Percentiles rank a stretch among this genome's conserved stretches.
phyloP scores from a whole-genome alignment of 2,113 vertebrate species.

The Desmodus rotundus region DNA sequence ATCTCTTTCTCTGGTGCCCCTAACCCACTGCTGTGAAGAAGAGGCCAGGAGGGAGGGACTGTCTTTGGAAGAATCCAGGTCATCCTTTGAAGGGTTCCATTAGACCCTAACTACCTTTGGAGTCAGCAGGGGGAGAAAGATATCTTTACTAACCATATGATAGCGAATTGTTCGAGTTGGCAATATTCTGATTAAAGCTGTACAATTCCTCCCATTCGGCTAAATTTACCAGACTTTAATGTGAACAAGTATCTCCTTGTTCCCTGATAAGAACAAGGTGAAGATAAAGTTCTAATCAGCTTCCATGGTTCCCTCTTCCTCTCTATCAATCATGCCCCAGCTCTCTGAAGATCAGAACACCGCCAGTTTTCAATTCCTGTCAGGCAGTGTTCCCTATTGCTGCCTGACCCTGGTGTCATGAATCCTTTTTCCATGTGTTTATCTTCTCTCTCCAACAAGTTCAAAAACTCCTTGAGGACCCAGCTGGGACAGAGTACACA shows the following conservation, averaged over 20 bases:
- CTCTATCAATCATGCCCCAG: conserved; percentile 17
- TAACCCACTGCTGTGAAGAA: background rate
- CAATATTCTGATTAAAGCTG: conserved; percentile 46
- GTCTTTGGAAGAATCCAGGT: conserved; percentile 1
- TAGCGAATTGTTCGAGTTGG: background rate
- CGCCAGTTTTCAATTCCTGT: background rate
- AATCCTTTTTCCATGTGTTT: background rate
- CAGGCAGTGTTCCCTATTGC: background rate
- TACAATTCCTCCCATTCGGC: background rate
- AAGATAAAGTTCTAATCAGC: conserved; percentile 67
- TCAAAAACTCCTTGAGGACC: background rate
- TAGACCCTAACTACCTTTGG: background rate
- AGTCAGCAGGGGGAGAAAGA: background rate
- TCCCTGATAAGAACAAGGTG: conserved; percentile 61
- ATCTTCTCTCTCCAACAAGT: background rate
- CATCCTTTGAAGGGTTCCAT: background rate
- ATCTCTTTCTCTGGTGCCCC: background rate
- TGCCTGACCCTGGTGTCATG: background rate
- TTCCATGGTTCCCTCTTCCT: background rate
- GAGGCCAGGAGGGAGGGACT: background rate
- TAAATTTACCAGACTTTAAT: conserved; percentile 42
- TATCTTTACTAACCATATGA: background rate
- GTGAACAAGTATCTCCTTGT: conserved; percentile 52
- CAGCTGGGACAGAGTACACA: background rate
- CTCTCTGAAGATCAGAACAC: conserved; percentile 11